phyloP scores from a whole-genome alignment of 2,797 vertebrate genomes.

The Gallinago solitaria region DNA sequence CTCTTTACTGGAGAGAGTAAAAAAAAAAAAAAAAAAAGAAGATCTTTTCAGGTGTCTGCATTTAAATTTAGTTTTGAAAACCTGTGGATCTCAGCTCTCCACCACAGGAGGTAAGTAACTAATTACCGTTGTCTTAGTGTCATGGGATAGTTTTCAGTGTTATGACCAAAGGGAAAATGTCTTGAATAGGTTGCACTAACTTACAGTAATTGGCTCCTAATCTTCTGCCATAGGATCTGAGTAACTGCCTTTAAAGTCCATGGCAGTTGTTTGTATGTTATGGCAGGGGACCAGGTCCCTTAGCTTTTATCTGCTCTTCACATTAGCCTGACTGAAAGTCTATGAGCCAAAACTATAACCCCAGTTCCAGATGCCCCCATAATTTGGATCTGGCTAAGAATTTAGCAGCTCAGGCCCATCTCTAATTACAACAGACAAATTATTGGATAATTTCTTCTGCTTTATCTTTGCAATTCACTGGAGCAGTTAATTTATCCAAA shows the following conservation, averaged over 20 bases:
- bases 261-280: not conserved
- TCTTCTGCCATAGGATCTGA: not conserved
- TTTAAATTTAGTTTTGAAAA: not conserved
- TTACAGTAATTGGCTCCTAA: not conserved
- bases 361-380: constrained; percentile 24
- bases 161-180: not conserved
- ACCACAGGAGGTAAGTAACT: not conserved
- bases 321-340: constrained; percentile 50
- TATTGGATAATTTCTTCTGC: constrained; percentile 79
- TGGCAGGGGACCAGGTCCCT: not conserved
- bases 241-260: not conserved
- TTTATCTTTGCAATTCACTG: constrained; percentile 81
- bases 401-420: constrained; percentile 26
- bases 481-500: constrained; percentile 79
- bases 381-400: constrained; percentile 50
- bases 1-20: not conserved
- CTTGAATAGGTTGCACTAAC: not conserved
- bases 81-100: not conserved
- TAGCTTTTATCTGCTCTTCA: constrained; percentile 64
- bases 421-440: constrained; percentile 73
- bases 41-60: not conserved
- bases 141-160: not conserved
- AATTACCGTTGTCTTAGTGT: not conserved
- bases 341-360: not conserved
- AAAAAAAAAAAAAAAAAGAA: not conserved